phyloP scores from a whole-genome alignment of 2,888 invertebrate genomes.

The Dendrolimus houi region DNA sequence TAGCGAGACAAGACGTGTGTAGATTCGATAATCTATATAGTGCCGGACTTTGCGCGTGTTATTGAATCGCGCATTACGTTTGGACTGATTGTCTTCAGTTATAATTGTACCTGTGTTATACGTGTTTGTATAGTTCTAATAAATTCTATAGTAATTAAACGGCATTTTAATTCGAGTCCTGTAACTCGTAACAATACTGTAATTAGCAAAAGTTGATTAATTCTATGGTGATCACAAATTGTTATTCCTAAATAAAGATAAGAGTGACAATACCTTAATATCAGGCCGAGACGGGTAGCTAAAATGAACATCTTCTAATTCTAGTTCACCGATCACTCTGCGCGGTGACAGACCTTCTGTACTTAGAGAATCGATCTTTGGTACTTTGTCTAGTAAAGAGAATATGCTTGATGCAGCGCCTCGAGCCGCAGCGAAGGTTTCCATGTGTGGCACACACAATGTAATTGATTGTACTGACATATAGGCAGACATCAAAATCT shows the following conservation, averaged over 20 bases:
- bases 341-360: slow-evolving; percentile 74
- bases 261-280: slow-evolving; percentile 55
- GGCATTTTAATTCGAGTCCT: too few relatives aligned
- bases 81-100: too few relatives aligned
- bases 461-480: slow-evolving; percentile 29
- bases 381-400: slow-evolving; percentile 80
- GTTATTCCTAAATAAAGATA: background rate
- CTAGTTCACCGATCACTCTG: slow-evolving; percentile 77
- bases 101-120: too few relatives aligned
- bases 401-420: slow-evolving; percentile 86
- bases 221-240: too few relatives aligned
- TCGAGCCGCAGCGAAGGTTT: slow-evolving; percentile 83
- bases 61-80: too few relatives aligned
- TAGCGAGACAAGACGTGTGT: too few relatives aligned
- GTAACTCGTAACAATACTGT: too few relatives aligned
- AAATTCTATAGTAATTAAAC: too few relatives aligned
- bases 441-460: slow-evolving; percentile 52
- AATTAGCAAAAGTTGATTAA: too few relatives aligned
- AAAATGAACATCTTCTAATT: slow-evolving; percentile 82
- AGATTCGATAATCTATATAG: too few relatives aligned
- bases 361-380: slow-evolving; percentile 81
- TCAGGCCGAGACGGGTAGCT: slow-evolving; percentile 86
- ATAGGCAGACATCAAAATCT: slow-evolving; percentile 73
- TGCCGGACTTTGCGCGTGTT: too few relatives aligned
- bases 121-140: too few relatives aligned